Percentiles rank a stretch among this genome's conserved stretches.
These are phyloP conservation scores for Oophaga pumilio DNA, from an alignment of 2,113 vertebrate genomes.

Conservation along the genomic window DNA sequence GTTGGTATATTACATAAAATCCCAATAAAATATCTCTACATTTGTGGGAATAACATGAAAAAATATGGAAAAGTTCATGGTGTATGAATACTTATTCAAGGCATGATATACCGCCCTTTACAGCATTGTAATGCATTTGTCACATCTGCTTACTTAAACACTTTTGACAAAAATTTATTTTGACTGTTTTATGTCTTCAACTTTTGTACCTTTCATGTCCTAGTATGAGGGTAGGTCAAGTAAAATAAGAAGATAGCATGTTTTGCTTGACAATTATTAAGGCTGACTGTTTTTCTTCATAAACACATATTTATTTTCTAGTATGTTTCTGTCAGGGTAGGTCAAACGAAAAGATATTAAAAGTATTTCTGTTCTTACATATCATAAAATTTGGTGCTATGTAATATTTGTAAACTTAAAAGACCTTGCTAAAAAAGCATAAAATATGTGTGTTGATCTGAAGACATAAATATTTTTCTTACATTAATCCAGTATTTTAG, in stretches of 20 bases:
- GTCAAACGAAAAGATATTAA: slow-evolving; percentile 26
- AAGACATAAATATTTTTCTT: not conserved
- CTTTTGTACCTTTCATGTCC: slow-evolving; percentile 36
- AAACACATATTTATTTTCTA: slow-evolving; percentile 39
- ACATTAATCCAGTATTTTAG: no score
- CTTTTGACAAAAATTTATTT: slow-evolving; percentile 44
- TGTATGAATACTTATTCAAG: no score
- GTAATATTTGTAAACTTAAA: not conserved
- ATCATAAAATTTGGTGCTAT: not conserved
- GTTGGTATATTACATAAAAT: no score
- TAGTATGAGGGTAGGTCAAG: slow-evolving; percentile 53
- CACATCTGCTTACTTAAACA: slow-evolving; percentile 4
- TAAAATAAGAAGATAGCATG: slow-evolving; percentile 27
- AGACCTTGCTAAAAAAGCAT: no score
- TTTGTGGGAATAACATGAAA: no score
- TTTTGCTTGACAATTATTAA: slow-evolving; percentile 49
- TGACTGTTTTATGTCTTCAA: slow-evolving; percentile 44
- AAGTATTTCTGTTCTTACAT: not conserved
- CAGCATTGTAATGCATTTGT: not conserved
- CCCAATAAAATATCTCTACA: no score
- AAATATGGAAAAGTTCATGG: no score
- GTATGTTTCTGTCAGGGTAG: slow-evolving; percentile 39
- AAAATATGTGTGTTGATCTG: no score
- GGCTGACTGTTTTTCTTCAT: slow-evolving; percentile 38
- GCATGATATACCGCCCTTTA: not conserved